Evolutionary conservation across 1,140 invertebrate genomes (phyloP), one percentile per base, ranked within the genome.

Genomic region (Meteorus sp.): DNA sequence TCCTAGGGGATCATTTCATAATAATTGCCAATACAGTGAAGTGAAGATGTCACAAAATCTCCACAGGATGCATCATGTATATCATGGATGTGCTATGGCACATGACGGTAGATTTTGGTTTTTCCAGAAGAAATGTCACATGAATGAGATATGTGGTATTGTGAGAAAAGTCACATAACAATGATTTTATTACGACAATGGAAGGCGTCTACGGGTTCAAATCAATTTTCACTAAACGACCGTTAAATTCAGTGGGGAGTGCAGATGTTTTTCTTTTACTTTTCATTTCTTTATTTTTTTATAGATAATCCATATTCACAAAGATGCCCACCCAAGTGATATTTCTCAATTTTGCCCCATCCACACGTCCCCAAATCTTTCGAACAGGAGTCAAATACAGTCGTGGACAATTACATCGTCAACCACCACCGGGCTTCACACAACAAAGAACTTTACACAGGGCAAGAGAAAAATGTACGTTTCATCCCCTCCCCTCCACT

Each of bases 191-290:
- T 35, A 41, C 53, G 52, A 44, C 25, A 37, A 22, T 35, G 43
- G 56, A 33, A 6, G 56, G 47, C 56, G 56, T 58, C 52, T 39
- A 41, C 20, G 13, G 41, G 48, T 60, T 31, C 20, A 60, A 60
- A 60, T 60, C 52, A 60, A 60, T 60, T 60, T 60, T 51, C 44
- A 7, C 59, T 56, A 60, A 60, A 54, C 19, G 43, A 35, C 52
- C 53, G 59, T 56, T 60, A 60, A 60, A 60, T 60, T 60, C 47
- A 41, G 17, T 56, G 51, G 53, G 53, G 53, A 60, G 59, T 60
- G 59, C 59, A 60, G 59, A 60, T 60, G 59, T 60, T 56, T 50
- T 55, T 54, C 20, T 31, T 25, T 33, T 56, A 11, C 19, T 17
- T 45, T 33, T 43, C 25, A 11, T 17, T 19, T 15, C 13, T 23